phyloP scores from a whole-genome alignment of 2,888 invertebrate species.

The Drosophila phalerata region DNA sequence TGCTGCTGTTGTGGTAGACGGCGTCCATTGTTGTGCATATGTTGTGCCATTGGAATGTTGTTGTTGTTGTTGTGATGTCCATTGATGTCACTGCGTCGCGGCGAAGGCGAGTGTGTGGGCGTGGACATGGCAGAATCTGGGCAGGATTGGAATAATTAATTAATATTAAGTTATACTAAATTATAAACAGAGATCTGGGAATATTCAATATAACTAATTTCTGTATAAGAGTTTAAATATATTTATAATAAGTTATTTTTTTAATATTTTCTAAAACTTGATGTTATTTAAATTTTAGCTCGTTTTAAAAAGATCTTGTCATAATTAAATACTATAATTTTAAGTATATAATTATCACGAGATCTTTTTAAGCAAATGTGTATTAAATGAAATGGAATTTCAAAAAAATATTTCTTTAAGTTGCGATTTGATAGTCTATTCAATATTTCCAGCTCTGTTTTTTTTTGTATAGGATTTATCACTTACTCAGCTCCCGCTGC shows the following conservation, averaged over 20 bases:
- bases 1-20: constrained; percentile 44
- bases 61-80: constrained; percentile 83
- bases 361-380: too few species aligned
- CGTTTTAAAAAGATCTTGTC: too few species aligned
- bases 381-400: too few species aligned
- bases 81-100: constrained; percentile 89
- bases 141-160: neutral
- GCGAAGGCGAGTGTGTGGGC: constrained; percentile 88
- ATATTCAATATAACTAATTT: neutral
- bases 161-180: neutral
- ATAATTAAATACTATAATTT: too few species aligned
- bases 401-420: too few species aligned
- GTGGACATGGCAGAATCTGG: constrained; percentile 86
- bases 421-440: neutral
- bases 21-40: constrained; percentile 66
- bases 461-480: neutral
- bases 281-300: too few species aligned
- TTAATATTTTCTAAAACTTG: too few species aligned
- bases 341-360: too few species aligned
- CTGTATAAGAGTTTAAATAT: too few species aligned
- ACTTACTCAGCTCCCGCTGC: constrained; percentile 87
- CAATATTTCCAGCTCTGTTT: neutral
- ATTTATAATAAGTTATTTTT: too few species aligned
- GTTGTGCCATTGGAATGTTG: constrained; percentile 71
- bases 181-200: neutral